A percentile compares a stretch with the other conserved stretches of the same genome.
phyloP scores from a whole-genome alignment of 2,113 vertebrate species.

The Lophochroa leadbeateri region DNA sequence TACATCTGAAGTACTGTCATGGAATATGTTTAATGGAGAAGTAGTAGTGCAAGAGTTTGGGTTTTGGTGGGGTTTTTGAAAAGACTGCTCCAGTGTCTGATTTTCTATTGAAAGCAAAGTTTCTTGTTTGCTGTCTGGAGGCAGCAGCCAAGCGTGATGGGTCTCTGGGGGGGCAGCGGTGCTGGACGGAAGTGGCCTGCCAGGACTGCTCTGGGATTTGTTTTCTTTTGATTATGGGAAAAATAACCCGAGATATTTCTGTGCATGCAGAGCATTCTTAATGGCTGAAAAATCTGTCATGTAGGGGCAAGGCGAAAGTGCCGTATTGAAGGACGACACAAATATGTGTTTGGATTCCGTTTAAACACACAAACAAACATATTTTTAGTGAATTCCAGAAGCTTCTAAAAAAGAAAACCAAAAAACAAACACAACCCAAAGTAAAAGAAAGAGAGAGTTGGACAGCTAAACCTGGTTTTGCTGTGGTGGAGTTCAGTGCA shows the following conservation, averaged over 20 bases:
- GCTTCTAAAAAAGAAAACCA: background rate
- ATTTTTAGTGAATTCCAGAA: slow-evolving; percentile 52
- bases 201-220: slow-evolving; percentile 57
- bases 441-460: background rate
- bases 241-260: slow-evolving; percentile 57
- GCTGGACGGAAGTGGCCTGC: slow-evolving; percentile 22
- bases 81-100: background rate
- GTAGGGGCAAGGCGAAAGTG: background rate
- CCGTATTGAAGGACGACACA: background rate
- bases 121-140: background rate
- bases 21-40: background rate
- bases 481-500: background rate
- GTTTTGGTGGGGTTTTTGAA: accelerated
- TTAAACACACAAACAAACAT: slow-evolving; percentile 33
- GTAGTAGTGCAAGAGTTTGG: background rate
- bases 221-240: slow-evolving; percentile 69
- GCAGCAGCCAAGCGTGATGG: background rate
- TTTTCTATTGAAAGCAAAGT: background rate
- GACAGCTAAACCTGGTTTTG: background rate
- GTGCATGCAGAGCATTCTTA: slow-evolving; percentile 49
- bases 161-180: background rate
- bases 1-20: background rate
- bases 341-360: slow-evolving; percentile 5
- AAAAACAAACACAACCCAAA: background rate
- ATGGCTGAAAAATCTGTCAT: slow-evolving; percentile 48